Evolutionary conservation across 2,888 invertebrate species (phyloP), one percentile per base, ranked within the genome.

Genomic region (Napeogenes sylphis): DNA sequence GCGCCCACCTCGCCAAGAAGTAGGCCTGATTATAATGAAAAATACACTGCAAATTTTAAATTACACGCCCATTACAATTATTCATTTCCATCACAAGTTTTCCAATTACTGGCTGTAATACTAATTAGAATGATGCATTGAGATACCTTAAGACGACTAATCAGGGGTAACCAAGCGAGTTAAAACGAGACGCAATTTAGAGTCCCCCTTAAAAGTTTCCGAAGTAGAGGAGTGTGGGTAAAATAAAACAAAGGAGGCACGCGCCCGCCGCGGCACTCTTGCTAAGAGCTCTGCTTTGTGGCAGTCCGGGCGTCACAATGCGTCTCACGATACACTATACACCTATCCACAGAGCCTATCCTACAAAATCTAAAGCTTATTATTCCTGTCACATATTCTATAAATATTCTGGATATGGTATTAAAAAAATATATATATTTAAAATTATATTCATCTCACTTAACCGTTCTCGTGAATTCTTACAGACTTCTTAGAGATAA

Each of bases 201-300:
- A 87, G 83, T 81, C 81, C 79, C 81, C 77, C 83, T 84, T 82
- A 82, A 85, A 88, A 87, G 85, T 87, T 88, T 85, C 78, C 78
- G 84, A 87, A 84, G 84, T 78, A 81, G 77, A 85, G 85, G 80
- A 84, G 87, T 85, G 82, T 84, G 87, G 81, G 88, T 84, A 85
- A 86, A 85, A 87, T 87, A 87, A 86, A 90, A 90, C 90, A 90
- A 90, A 87, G 83, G 85, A 81, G 79, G 82, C 83, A 82, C 84
- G 82, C 85, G 85, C 82, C 81, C 85, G 83, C 78, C 79, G 78
- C 81, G 82, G 81, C 87, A 89, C 90, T 90, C 87, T 78, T 82
- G 80, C 84, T 85, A 88, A 90, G 90, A 89, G 88, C 86, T 85
- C 84, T 82, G 89, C 87, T 87, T 90, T 89, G 87, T 86, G 84